A percentile compares a stretch with the other conserved stretches of the same genome.
Conservation (phyloP, 2,888 invertebrate species). For the Sminthurides aquaticus region DNA sequence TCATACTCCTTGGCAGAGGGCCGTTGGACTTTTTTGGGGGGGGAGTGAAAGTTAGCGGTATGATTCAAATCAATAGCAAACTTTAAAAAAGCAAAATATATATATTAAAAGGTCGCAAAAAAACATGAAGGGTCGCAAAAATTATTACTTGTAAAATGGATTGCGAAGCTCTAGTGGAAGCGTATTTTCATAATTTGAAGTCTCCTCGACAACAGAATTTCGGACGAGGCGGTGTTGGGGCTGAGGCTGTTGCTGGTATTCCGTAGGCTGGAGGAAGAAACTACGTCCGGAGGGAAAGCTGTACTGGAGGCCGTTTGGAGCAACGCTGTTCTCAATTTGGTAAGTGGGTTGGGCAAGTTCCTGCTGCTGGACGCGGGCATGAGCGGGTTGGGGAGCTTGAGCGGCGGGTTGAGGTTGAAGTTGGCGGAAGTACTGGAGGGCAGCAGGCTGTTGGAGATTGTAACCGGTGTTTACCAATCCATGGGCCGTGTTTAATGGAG, state of each 20-base stretch:
- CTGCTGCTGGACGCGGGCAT: background rate
- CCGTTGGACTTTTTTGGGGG: too few species aligned
- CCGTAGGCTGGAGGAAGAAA: background rate
- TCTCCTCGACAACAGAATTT: constrained; percentile 33
- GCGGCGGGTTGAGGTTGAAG: constrained; percentile 1
- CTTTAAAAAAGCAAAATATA: too few species aligned
- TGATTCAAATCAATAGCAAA: too few species aligned
- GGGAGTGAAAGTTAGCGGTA: too few species aligned
- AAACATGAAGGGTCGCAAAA: too few species aligned
- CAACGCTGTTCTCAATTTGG: constrained; percentile 4
- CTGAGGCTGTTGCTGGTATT: constrained; percentile 9
- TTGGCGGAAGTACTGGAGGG: background rate
- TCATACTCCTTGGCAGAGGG: too few species aligned
- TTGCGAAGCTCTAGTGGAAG: constrained; percentile 36
- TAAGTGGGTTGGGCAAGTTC: constrained; percentile 2
- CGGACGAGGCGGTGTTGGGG: background rate
- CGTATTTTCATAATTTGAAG: constrained; percentile 31
- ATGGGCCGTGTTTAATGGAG: constrained; percentile 8
- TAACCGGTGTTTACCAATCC: background rate
- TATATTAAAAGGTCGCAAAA: too few species aligned
- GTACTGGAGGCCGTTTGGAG: background rate
- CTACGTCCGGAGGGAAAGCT: background rate
- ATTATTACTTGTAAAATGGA: constrained; percentile 41
- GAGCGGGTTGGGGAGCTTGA: background rate
- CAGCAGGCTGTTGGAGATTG: background rate